Conservation (phyloP, 2,113 vertebrate species). For the Nanorana parkeri region DNA sequence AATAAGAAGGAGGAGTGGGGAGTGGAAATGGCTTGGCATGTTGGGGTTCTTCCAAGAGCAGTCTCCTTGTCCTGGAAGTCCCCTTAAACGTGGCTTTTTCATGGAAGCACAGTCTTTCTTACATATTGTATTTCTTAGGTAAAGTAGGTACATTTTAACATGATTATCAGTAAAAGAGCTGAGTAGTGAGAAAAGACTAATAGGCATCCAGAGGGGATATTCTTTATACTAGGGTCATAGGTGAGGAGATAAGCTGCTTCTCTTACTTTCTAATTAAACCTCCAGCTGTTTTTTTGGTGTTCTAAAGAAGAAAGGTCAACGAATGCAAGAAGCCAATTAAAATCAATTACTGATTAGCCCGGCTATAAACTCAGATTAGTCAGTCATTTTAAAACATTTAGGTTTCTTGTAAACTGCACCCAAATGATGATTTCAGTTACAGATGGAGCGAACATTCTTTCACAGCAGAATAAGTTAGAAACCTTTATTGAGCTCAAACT, state of each 20-base stretch:
- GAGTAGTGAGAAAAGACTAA: conserved; percentile 37
- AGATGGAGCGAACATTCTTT: not conserved
- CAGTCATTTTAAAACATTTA: conserved; percentile 1
- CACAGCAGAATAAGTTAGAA: too few relatives aligned
- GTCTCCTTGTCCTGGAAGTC: too few relatives aligned
- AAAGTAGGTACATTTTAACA: not conserved
- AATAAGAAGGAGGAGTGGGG: too few relatives aligned
- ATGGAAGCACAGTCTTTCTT: too few relatives aligned
- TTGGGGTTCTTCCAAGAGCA: too few relatives aligned
- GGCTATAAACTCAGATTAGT: conserved; percentile 4
- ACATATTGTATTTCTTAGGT: too few relatives aligned
- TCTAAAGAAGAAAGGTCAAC: conserved; percentile 42
- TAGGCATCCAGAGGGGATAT: conserved; percentile 31
- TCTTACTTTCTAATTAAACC: conserved; percentile 43
- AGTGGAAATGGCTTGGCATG: too few relatives aligned
- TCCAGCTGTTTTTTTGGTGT: conserved; percentile 29
- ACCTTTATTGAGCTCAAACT: too few relatives aligned
- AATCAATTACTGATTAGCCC: conserved; percentile 45
- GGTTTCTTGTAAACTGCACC: not conserved
- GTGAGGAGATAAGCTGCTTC: conserved; percentile 16
- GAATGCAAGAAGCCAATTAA: conserved; percentile 37
- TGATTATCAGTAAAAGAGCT: not conserved
- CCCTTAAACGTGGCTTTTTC: too few relatives aligned
- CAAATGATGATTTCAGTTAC: not conserved
- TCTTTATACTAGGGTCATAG: conserved; percentile 22